Conservation (phyloP, 92 coral and sea anemone species). For the Heteractis magnifica region DNA sequence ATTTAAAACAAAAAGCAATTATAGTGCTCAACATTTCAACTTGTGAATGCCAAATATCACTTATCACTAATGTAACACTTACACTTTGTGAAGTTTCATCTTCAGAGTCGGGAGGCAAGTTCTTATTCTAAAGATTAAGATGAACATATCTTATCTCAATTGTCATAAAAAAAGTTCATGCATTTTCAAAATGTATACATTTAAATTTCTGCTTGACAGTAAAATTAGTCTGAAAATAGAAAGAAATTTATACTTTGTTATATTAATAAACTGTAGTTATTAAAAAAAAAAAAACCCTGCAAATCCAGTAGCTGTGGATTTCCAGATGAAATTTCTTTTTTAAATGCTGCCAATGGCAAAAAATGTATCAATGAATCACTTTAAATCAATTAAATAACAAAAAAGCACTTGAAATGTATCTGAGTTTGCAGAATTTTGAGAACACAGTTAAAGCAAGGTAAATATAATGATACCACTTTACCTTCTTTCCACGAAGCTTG, state of each 20-base stretch:
- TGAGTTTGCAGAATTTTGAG: background rate
- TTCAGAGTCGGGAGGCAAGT: background rate
- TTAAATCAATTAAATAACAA: too few relatives aligned
- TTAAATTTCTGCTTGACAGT: too few relatives aligned
- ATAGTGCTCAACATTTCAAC: too few relatives aligned
- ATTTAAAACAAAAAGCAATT: too few relatives aligned
- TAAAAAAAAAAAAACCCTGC: too few relatives aligned
- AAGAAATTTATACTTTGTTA: too few relatives aligned
- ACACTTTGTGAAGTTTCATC: background rate
- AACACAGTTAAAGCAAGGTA: too few relatives aligned
- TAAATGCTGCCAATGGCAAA: background rate
- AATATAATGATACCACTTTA: too few relatives aligned
- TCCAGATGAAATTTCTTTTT: too few relatives aligned
- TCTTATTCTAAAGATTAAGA: background rate
- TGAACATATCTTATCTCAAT: background rate
- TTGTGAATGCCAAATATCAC: background rate
- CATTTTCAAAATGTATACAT: background rate
- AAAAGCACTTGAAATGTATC: background rate
- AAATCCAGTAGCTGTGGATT: background rate
- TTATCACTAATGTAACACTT: background rate
- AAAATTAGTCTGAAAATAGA: too few relatives aligned
- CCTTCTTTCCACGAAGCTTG: slow-evolving; percentile 5
- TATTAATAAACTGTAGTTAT: background rate
- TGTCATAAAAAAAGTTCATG: background rate
- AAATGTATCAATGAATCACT: background rate